These are phyloP conservation scores for Gambusia holbrooki DNA, from an alignment of 2,113 vertebrate genomes.

Conservation along the genomic window DNA sequence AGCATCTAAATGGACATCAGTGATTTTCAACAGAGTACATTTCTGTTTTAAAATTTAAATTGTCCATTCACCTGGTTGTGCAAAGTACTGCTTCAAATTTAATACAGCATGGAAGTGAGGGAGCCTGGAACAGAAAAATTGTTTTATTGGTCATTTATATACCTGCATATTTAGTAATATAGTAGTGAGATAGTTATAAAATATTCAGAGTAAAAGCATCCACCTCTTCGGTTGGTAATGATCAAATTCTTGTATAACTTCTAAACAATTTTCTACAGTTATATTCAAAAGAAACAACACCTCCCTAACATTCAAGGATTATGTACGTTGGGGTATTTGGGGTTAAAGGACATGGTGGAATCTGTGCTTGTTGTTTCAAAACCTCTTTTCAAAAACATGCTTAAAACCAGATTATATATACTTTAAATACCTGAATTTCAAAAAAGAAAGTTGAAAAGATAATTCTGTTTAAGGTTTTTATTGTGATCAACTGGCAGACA, in stretches of 20 bases:
- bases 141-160: conserved; percentile 21
- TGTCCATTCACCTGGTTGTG: conserved; percentile 27
- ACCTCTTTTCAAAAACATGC: no score
- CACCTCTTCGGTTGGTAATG: background rate
- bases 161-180: conserved; percentile 20
- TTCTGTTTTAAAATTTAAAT: conserved; percentile 57
- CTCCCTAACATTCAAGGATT: no score
- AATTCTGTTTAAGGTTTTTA: no score
- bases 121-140: conserved; percentile 8
- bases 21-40: conserved; percentile 46
- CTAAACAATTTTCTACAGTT: no score
- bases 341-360: no score
- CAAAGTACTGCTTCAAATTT: conserved; percentile 20
- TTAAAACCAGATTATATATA: no score
- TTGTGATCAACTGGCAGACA: no score
- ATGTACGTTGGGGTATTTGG: no score
- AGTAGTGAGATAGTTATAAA: background rate
- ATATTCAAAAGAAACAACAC: no score
- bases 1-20: conserved; percentile 54
- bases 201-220: conserved; percentile 7
- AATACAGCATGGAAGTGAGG: conserved; percentile 19
- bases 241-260: background rate
- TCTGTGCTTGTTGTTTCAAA: no score
- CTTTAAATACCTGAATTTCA: no score
- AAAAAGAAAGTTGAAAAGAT: no score